Percentiles rank a stretch among this genome's conserved stretches.
These are phyloP conservation scores for Nyctibius bracteatus DNA, from an alignment of 2,113 vertebrate genomes.

Conservation along the genomic window DNA sequence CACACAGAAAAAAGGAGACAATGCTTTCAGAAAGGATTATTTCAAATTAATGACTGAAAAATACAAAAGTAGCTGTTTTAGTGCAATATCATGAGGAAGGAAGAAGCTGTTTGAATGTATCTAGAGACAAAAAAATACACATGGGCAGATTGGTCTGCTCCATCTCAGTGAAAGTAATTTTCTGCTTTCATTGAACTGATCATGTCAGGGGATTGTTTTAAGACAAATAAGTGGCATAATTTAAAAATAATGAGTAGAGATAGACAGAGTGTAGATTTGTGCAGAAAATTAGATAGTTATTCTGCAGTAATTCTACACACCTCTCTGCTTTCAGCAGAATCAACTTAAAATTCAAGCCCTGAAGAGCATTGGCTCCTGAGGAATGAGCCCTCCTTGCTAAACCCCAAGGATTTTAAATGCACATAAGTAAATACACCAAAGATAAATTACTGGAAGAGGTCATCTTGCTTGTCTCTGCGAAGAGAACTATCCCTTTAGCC, in stretches of 20 bases:
- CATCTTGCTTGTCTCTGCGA: background rate
- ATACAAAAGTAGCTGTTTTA: background rate
- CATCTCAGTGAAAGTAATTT: background rate
- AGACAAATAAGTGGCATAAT: background rate
- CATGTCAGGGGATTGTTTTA: background rate
- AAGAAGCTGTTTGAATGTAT: background rate
- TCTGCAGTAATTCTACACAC: background rate
- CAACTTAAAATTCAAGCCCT: background rate
- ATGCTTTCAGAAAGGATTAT: background rate
- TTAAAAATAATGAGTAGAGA: background rate
- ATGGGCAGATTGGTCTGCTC: background rate
- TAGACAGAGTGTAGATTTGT: background rate
- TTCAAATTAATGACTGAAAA: background rate
- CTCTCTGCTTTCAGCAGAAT: background rate
- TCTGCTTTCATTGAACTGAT: background rate
- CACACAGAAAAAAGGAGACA: background rate
- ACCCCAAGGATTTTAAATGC: background rate
- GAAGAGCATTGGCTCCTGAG: background rate
- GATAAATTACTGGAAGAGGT: background rate
- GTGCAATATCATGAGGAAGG: background rate
- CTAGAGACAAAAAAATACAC: background rate
- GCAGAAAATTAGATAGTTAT: background rate
- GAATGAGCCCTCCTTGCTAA: background rate
- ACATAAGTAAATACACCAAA: background rate
- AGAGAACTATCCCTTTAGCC: background rate